Percentiles rank a stretch among this genome's conserved stretches.
Conservation (phyloP, 2,888 invertebrate genomes). For the Acanthosepion esculentum region DNA sequence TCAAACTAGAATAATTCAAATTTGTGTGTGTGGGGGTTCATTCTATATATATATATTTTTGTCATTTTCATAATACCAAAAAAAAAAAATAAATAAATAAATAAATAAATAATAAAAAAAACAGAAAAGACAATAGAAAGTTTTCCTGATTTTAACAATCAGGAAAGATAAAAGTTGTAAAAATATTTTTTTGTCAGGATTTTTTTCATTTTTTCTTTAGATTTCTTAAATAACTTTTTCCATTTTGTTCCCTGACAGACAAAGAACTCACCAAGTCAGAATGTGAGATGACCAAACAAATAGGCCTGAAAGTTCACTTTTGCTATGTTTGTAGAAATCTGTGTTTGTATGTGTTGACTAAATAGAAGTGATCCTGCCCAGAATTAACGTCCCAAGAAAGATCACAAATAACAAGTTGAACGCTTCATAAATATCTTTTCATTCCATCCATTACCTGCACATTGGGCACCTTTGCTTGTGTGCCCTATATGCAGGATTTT, state of each 20-base stretch:
- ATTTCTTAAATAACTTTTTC: not conserved
- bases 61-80: not conserved
- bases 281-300: not conserved
- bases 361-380: not conserved
- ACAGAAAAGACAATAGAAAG: not conserved
- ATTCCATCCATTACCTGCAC: not conserved
- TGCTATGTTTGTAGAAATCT: not conserved
- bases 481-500: not conserved
- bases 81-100: not conserved
- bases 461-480: not conserved
- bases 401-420: not conserved
- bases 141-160: not conserved
- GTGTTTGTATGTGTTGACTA: not conserved
- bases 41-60: not conserved
- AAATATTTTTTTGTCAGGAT: not conserved
- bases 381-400: not conserved
- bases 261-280: not conserved
- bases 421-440: not conserved
- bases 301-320: not conserved
- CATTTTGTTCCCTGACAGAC: not conserved
- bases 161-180: not conserved
- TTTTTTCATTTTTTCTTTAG: not conserved
- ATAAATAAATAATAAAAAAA: not conserved
- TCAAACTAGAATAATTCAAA: conserved; percentile 33
- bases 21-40: not conserved